Evolutionary conservation across 2,888 invertebrate species (phyloP), one percentile per base, ranked within the genome.

Genomic region (Melitaea athalia): DNA sequence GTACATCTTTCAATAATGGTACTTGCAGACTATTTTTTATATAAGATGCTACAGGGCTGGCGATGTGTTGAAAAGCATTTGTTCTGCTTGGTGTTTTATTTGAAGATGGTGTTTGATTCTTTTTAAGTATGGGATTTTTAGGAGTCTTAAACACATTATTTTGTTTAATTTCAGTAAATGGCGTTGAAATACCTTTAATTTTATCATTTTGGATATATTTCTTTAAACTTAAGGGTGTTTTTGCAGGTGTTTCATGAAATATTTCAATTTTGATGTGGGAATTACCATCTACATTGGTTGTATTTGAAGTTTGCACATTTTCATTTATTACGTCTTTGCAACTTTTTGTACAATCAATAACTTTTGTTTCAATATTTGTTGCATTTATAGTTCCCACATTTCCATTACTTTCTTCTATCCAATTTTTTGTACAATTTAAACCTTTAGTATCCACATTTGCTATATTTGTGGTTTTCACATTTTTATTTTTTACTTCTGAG

Each of bases 31-130:
- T 77, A 45, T 86, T 83, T 45, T 86, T 87, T 8, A 91, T 91
- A 59, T 91, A 91, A 63, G 84, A 81, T 53, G 89, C 89, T 47
- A 91, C 82, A 57, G 91, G 91, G 77, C 91, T 91, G 38, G 78
- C 75, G 47, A 91, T 85, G 68, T 91, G 84, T 68, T 86, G 79
- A 74, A 84, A 90, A 45, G 75, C 75, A 73, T 82, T 82, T 59
- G 71, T 72, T 77, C 76, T 83, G 42, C 71, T 71, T 47, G 83
- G 81, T 15, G 83, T 84, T 75, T 79, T 85, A 70, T 80, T 85
- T 10, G 78, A 50, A 62, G 82, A 76, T 43, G 78, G 71, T 72
- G 38, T 72, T 72, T n/a, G 75, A 70, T 70, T 69, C 59, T 83
- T 87, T 57, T 81, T 86, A 8, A 69, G 50, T 24, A 74, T 11